phyloP scores from a whole-genome alignment of 2,113 vertebrate genomes.

The Spilogale gracilis region DNA sequence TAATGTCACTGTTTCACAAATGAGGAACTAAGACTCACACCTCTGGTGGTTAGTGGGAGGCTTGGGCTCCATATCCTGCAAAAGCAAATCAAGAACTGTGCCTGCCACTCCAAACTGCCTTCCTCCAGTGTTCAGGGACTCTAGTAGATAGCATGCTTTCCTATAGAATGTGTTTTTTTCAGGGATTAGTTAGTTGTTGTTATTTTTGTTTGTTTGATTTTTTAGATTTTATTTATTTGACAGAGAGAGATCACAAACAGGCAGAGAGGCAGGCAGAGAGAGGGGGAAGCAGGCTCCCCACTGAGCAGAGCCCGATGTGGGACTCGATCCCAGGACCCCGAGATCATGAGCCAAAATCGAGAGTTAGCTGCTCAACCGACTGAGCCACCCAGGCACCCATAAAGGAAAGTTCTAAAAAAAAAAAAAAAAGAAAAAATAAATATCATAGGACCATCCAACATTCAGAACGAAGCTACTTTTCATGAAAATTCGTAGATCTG shows the following conservation, averaged over 20 bases:
- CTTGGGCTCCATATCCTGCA: neutral
- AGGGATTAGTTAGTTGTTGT: neutral
- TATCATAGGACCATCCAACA: neutral
- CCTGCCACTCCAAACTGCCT: neutral
- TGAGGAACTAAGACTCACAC: neutral
- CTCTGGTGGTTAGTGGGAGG: neutral
- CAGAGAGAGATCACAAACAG: neutral
- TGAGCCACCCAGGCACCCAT: neutral
- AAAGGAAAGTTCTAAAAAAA: neutral
- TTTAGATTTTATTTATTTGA: neutral
- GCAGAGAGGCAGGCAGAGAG: neutral
- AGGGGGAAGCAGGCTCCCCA: neutral
- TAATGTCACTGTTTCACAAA: neutral
- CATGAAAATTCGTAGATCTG: constrained; percentile 34
- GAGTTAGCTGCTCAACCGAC: neutral
- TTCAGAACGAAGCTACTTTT: constrained; percentile 50
- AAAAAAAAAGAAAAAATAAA: constrained; percentile 7
- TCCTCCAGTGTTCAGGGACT: neutral
- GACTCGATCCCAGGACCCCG: neutral
- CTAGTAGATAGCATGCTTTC: neutral
- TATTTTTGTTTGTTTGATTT: neutral
- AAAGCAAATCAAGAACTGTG: neutral
- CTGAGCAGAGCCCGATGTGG: neutral
- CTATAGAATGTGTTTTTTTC: constrained; percentile 49
- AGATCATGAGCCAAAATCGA: neutral